Conservation (phyloP, 2,888 invertebrate species). For the Troides helena region DNA sequence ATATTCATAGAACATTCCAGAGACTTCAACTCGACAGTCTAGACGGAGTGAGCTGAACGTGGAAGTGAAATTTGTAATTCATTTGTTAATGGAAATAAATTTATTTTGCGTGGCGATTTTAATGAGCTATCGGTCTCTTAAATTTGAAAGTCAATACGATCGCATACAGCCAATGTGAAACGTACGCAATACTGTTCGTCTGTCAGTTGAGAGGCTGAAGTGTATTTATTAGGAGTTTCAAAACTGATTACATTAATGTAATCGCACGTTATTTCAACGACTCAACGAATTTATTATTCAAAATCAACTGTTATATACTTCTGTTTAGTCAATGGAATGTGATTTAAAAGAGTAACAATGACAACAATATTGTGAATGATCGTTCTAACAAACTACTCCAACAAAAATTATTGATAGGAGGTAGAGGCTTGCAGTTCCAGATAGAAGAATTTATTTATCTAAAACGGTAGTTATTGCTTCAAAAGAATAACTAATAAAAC, state of each 20-base stretch:
- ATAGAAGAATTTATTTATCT: no score
- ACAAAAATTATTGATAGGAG: no score
- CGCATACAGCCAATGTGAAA: slow-evolving; percentile 21
- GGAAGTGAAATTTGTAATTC: slow-evolving; percentile 29
- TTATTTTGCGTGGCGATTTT: slow-evolving; percentile 21
- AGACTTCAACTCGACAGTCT: not conserved
- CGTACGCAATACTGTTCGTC: slow-evolving; percentile 27
- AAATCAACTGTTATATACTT: not conserved
- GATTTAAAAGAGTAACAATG: no score
- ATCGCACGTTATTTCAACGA: slow-evolving; percentile 1
- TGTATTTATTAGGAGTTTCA: slow-evolving; percentile 26
- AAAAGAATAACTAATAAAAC: no score
- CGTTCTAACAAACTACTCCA: no score
- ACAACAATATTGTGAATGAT: no score
- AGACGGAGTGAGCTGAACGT: slow-evolving; percentile 8
- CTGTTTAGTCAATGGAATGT: no score
- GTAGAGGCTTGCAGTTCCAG: no score
- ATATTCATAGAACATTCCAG: not conserved
- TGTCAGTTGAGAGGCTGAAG: slow-evolving; percentile 22
- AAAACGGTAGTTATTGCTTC: no score
- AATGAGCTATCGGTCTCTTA: slow-evolving; percentile 25
- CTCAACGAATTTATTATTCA: not conserved
- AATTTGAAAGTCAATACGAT: slow-evolving; percentile 29
- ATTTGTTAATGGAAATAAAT: slow-evolving; percentile 26
- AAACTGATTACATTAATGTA: slow-evolving; percentile 23